phyloP scores from a whole-genome alignment of 2,888 invertebrate species.

The Leptarthrus brevirostris region DNA sequence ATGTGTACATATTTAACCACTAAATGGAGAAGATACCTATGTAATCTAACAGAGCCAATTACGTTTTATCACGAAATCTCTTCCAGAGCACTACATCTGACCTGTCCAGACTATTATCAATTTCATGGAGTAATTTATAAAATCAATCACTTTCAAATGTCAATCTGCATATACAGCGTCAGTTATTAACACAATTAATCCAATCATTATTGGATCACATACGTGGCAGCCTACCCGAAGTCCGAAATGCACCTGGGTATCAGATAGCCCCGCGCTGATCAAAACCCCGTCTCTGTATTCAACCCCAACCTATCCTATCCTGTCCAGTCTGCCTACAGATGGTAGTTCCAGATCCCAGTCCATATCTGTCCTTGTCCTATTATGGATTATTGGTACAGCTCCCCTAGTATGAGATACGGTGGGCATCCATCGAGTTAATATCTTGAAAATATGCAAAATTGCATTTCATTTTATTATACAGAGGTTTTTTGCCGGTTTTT shows the following conservation, averaged over 20 bases:
- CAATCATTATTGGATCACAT: conserved; percentile 66
- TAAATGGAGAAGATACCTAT: too few species aligned
- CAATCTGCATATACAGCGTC: conserved; percentile 62
- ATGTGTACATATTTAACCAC: too few species aligned
- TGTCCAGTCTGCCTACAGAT: neutral
- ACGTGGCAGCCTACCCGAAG: conserved; percentile 55
- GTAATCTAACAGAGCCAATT: conserved; percentile 4
- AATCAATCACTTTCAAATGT: conserved; percentile 58
- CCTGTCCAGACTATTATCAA: conserved; percentile 51
- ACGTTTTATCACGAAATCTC: conserved; percentile 33
- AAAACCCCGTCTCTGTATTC: too few species aligned
- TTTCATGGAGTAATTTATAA: conserved; percentile 54
- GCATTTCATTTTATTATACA: conserved; percentile 52
- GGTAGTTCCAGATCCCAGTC: conserved; percentile 17
- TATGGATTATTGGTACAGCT: conserved; percentile 22
- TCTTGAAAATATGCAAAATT: conserved; percentile 54
- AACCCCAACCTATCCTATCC: neutral
- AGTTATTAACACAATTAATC: conserved; percentile 68
- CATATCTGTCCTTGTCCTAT: conserved; percentile 46
- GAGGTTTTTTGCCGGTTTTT: conserved; percentile 43
- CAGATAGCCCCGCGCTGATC: neutral
- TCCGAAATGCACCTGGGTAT: conserved; percentile 45
- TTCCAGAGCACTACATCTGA: conserved; percentile 15
- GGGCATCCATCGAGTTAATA: conserved; percentile 52
- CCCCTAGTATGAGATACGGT: conserved; percentile 24